Evolutionary conservation across 2,113 vertebrate species (phyloP).

Genomic region (Nyctereutes procyonoides): DNA sequence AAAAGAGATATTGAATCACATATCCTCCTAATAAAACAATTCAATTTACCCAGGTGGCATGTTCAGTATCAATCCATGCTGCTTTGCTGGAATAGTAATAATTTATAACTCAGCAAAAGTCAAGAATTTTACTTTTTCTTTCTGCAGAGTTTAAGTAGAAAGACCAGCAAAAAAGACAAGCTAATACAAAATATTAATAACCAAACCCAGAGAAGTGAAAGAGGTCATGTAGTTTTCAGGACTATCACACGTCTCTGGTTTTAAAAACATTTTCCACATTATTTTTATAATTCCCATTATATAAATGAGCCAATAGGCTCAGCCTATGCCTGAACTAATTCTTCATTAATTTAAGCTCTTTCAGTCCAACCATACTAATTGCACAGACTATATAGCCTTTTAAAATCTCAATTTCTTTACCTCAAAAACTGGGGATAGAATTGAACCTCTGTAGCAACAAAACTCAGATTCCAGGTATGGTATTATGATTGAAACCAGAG

Average conservation of each 20-base stretch:
- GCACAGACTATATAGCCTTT: background rate
- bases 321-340: background rate
- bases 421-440: background rate
- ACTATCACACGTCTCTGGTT: background rate
- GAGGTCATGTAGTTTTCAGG: background rate
- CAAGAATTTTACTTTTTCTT: background rate
- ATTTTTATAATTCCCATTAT: background rate
- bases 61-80: background rate
- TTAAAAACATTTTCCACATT: background rate
- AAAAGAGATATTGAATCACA: background rate
- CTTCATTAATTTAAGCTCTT: background rate
- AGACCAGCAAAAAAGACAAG: background rate
- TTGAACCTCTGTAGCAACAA: background rate
- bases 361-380: background rate
- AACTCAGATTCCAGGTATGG: background rate
- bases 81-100: background rate
- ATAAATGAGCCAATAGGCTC: background rate
- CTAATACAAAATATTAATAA: conserved; percentile 4
- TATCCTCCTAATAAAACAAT: background rate
- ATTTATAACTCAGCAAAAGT: background rate
- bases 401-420: background rate
- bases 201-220: background rate
- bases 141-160: background rate
- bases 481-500: background rate
- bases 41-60: background rate